Base-by-base conservation (phyloP, 92 coral and sea anemone genomes). In the Epizoanthus fatuus region DNA sequence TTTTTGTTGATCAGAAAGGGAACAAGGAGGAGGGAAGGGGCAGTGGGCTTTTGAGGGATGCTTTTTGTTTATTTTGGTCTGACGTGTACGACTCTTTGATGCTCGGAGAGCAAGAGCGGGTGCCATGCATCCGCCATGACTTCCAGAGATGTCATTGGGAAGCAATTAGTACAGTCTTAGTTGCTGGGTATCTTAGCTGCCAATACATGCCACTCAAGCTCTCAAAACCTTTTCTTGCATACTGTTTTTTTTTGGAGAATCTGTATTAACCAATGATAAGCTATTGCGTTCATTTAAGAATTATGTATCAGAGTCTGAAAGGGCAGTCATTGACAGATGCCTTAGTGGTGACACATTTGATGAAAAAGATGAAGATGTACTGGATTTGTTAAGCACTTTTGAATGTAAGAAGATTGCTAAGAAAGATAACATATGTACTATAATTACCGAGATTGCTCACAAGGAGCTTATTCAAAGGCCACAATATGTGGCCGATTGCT, bases 391-490 rank as follows among this genome's bases (percentile, higher is more conserved):
- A 25, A 68, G 56, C 60, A n/a, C 63, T n/a, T 86, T 40, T 68
- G 89, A 67, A 16, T 80, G 90, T 73, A 80, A 80, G 51, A 72
- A 69, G 42, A 38, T 47, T 22, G 65, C 83, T 7, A 77, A 52
- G 49, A 64, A 79, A 58, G 78, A 69, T 53, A 69, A 79, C 44
- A 19, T 65, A 14, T 2, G 35, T 69, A 73, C 17, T 38, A 56
- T 71, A 19, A 71, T 29, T 45, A 47, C 60, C 9, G 69, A 80
- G 63, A 53, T 87, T 7, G 90, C 86, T 51, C 86, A 87, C 54
- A 87, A 87, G 11, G 86, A 87, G 37, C 10, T 87, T 0, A 52
- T 87, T 12, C 90, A 87, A 83, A 71, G 66, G 53, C 92, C 92
- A 22, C 89, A 84, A 53, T 89, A 72, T 47, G 77, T 72, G 8